Percentiles rank a stretch among this genome's conserved stretches.
Conservation (phyloP, 2,113 vertebrate genomes). For the Gopherus evgoodei region DNA sequence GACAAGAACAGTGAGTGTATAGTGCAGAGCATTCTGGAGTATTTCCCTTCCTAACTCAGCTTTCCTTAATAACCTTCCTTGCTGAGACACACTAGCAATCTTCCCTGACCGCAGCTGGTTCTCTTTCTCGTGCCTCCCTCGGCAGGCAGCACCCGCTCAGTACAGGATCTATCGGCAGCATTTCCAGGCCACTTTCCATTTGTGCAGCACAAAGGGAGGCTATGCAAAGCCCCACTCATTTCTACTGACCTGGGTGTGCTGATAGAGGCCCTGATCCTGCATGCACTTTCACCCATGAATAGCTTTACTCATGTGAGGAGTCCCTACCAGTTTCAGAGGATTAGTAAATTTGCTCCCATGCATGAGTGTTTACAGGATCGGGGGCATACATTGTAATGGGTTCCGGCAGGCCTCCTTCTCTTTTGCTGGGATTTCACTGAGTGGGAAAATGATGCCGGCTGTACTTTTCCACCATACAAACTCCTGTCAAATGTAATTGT, state of each 20-base stretch:
- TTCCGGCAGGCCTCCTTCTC: accelerated
- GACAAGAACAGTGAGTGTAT: neutral
- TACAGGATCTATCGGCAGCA: accelerated
- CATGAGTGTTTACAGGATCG: neutral
- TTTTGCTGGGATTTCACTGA: accelerated
- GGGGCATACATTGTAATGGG: neutral
- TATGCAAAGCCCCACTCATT: accelerated
- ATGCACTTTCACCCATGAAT: neutral
- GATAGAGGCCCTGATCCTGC: neutral
- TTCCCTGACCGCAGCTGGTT: accelerated
- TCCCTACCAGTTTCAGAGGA: neutral
- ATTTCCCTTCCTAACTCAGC: neutral
- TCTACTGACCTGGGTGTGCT: neutral
- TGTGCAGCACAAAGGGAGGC: too few relatives aligned
- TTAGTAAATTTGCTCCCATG: neutral
- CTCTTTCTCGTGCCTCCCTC: neutral
- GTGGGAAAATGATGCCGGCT: neutral
- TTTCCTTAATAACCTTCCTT: neutral
- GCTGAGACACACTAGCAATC: accelerated
- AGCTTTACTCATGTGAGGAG: neutral
- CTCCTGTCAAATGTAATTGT: accelerated
- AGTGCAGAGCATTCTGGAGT: neutral
- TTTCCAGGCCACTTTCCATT: accelerated
- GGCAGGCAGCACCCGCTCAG: neutral
- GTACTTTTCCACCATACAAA: too few relatives aligned